Base-by-base conservation (phyloP, 2,888 invertebrate genomes). In the Melinaea marsaeus region DNA sequence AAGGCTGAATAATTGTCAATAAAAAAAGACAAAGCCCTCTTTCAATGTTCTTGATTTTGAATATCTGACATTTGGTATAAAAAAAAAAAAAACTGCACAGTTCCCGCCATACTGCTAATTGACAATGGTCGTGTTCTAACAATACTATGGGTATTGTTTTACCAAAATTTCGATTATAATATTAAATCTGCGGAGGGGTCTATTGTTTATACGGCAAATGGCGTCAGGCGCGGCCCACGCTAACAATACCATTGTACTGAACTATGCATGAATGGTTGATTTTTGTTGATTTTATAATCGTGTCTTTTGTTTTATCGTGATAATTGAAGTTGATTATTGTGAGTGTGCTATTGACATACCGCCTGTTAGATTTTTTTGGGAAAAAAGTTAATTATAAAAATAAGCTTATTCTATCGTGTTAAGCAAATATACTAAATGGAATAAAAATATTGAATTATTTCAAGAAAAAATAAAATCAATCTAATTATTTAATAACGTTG, bases 241-340 rank as follows among this genome's bases (percentile, higher is more conserved):
- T 61, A 62, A 75, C 72, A 75, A 74, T 73, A 68, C 69, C 42
- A 74, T 74, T 73, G 71, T 74, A 60, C 58, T n/a, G 37, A 58
- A 63, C 65, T 69, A 69, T 68, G 70, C 69, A 63, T 71, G 69
- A 74, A 71, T 74, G 74, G 68, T 35, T 59, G 64, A 70, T 69
- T 73, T 75, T 72, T 72, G 73, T 72, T 71, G 67, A 69, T 72
- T 71, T 71, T 62, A 59, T 55, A 56, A 57, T 47, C 58, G 57
- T 60, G 58, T 51, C 54, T 59, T 65, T 71, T 71, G 70, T 72
- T 70, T 69, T 61, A 57, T 56, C 63, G 61, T 55, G 64, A 66
- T 67, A 69, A 70, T 72, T 70, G 67, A 68, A 62, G 67, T 61
- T 63, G 55, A 55, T 37, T 37, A 37, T 37, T 37, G 2, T 6